Conservation (phyloP, 2,113 vertebrate species). For the Zosterops borbonicus region DNA sequence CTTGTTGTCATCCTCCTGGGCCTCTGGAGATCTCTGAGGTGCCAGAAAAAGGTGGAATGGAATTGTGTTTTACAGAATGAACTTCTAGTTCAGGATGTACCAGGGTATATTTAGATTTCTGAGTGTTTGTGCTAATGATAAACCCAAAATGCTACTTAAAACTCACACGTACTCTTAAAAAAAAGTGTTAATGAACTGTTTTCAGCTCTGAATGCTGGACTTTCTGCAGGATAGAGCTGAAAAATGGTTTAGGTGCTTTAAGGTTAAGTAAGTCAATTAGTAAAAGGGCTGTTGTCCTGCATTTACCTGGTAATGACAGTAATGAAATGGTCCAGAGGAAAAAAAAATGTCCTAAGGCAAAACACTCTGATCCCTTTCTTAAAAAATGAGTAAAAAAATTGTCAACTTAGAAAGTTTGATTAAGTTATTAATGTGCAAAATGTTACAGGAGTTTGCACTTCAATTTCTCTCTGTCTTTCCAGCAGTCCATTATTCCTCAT, state of each 20-base stretch:
- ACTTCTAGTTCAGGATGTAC: slow-evolving; percentile 10
- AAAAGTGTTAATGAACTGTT: not conserved
- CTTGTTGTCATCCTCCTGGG: not conserved
- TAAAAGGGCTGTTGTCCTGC: not conserved
- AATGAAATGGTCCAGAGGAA: not conserved
- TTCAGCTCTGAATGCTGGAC: not conserved
- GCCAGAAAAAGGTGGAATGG: slow-evolving; percentile 18
- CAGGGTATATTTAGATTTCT: slow-evolving; percentile 1
- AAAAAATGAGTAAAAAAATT: not conserved
- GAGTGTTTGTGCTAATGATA: not conserved
- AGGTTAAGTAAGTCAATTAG: slow-evolving; percentile 5
- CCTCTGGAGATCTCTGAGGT: slow-evolving; percentile 12
- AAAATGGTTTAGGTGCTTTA: not conserved
- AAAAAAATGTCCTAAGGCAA: not conserved
- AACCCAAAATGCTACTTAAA: slow-evolving; percentile 7
- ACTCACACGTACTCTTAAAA: not conserved
- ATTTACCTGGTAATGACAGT: not conserved
- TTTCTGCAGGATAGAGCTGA: not conserved
- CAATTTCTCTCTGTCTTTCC: not conserved
- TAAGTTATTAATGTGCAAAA: slow-evolving; percentile 23
- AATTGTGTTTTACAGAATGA: not conserved
- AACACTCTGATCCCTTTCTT: not conserved
- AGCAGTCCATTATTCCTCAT: slow-evolving; percentile 17
- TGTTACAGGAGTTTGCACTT: not conserved
- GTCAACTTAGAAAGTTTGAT: slow-evolving; percentile 8